These are phyloP conservation scores for Gnathonemus echidnorhynchus DNA, from an alignment of 2,113 vertebrate genomes.

Conservation along the genomic window DNA sequence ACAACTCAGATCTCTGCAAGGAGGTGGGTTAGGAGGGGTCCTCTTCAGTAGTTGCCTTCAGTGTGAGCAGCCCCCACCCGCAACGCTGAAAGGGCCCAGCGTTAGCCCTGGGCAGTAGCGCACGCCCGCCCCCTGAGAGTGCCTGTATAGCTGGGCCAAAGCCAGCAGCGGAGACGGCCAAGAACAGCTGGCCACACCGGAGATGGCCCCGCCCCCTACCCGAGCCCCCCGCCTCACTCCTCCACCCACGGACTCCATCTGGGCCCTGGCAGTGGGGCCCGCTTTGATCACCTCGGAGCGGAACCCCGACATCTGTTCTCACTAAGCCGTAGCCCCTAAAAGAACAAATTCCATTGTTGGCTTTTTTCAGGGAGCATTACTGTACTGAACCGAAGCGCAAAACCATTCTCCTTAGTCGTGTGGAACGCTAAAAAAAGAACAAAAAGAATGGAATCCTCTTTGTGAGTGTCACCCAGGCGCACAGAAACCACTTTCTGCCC, in stretches of 20 bases:
- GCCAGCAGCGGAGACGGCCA: background rate
- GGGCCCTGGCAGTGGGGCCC: constrained; percentile 37
- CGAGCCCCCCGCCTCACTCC: constrained; percentile 34
- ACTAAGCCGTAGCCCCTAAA: constrained; percentile 35
- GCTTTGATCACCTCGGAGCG: constrained; percentile 43
- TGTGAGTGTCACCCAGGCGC: background rate
- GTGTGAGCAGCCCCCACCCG: background rate
- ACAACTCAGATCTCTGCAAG: background rate
- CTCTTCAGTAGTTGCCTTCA: background rate
- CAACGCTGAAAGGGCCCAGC: background rate
- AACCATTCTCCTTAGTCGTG: background rate
- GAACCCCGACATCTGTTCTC: constrained; percentile 49
- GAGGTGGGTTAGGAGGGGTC: background rate
- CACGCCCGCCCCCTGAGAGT: background rate
- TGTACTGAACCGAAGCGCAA: constrained; percentile 22
- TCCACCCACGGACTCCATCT: constrained; percentile 54
- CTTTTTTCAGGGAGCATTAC: constrained; percentile 28
- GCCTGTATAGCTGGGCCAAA: background rate
- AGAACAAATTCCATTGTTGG: constrained; percentile 43
- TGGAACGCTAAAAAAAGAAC: background rate
- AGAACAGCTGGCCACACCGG: constrained; percentile 46
- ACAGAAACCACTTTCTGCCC: background rate
- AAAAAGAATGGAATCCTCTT: background rate
- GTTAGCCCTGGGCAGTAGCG: background rate
- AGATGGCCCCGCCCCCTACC: constrained; percentile 28